These are phyloP conservation scores for Setipinna tenuifilis DNA, from an alignment of 2,797 vertebrate genomes.

Conservation along the genomic window DNA sequence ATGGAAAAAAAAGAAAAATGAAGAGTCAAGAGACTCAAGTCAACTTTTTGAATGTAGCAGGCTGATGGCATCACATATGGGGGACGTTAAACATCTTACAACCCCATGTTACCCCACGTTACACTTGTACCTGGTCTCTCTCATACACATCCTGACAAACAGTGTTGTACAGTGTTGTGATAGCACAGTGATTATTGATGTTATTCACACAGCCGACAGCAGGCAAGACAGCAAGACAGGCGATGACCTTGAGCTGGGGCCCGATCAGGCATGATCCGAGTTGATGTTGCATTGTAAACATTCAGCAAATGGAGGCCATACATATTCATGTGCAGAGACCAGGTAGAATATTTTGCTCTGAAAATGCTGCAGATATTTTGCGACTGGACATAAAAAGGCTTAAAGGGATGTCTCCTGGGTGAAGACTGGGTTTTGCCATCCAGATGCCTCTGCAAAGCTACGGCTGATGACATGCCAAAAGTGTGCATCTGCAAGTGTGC, in stretches of 20 bases:
- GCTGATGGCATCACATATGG: no score
- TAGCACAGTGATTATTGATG: no score
- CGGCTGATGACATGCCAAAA: slow-evolving; percentile 1
- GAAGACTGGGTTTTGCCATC: slow-evolving; percentile 16
- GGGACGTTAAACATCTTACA: no score
- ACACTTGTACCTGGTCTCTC: no score
- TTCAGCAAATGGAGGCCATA: neutral
- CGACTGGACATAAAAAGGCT: slow-evolving; percentile 14
- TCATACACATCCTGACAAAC: no score
- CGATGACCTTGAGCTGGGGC: neutral
- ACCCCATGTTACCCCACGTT: no score
- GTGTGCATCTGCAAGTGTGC: neutral
- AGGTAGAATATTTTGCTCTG: slow-evolving; percentile 14
- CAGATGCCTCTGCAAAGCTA: slow-evolving; percentile 21
- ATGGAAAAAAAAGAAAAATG: no score
- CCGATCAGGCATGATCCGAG: neutral
- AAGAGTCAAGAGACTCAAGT: no score
- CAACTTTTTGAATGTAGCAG: no score
- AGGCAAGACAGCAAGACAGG: neutral
- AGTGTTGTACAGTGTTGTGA: no score
- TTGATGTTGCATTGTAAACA: neutral
- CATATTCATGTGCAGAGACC: slow-evolving; percentile 2
- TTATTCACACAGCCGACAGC: neutral
- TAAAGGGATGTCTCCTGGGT: slow-evolving; percentile 19
- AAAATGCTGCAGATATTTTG: slow-evolving; percentile 11